Conservation (phyloP, 2,888 invertebrate species). For the Osmoderma eremita region DNA sequence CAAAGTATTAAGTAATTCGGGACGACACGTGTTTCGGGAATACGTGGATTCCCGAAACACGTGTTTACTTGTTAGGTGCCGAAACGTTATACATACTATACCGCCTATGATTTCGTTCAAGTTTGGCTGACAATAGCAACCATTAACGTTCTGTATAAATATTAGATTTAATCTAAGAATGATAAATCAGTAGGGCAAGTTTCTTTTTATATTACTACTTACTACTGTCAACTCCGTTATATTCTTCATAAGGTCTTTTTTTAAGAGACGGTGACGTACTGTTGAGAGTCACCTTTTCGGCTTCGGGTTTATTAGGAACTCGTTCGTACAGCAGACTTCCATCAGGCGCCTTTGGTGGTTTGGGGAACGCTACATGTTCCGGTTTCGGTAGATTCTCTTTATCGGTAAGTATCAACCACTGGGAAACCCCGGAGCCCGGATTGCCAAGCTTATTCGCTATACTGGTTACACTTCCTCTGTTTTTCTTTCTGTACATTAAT, state of each 20-base stretch:
- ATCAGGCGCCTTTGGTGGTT: slow-evolving; percentile 90
- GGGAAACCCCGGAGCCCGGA: slow-evolving; percentile 68
- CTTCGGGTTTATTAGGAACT: slow-evolving; percentile 80
- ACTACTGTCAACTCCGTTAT: slow-evolving; percentile 89
- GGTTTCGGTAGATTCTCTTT: slow-evolving; percentile 83
- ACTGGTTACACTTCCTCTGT: slow-evolving; percentile 75
- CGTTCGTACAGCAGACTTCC: slow-evolving; percentile 89
- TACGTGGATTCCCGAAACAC: too few species aligned
- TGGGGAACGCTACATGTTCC: slow-evolving; percentile 85
- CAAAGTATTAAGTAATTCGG: too few species aligned
- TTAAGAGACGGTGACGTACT: slow-evolving; percentile 74
- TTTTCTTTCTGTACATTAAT: slow-evolving; percentile 67
- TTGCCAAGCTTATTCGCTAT: slow-evolving; percentile 78
- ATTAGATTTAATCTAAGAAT: too few species aligned
- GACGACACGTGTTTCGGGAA: too few species aligned
- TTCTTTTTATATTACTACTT: slow-evolving; percentile 18
- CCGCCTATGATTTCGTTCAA: too few species aligned
- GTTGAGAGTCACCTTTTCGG: slow-evolving; percentile 73
- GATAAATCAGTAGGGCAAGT: too few species aligned
- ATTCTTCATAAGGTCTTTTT: slow-evolving; percentile 87
- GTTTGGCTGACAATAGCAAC: too few species aligned
- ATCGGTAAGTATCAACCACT: slow-evolving; percentile 80
- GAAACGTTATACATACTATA: too few species aligned
- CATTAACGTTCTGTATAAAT: too few species aligned
- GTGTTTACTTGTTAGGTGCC: too few species aligned